Evolutionary conservation across 1,140 invertebrate species (phyloP), one percentile per base, ranked within the genome.

Genomic region (Neodiprion fabricii): DNA sequence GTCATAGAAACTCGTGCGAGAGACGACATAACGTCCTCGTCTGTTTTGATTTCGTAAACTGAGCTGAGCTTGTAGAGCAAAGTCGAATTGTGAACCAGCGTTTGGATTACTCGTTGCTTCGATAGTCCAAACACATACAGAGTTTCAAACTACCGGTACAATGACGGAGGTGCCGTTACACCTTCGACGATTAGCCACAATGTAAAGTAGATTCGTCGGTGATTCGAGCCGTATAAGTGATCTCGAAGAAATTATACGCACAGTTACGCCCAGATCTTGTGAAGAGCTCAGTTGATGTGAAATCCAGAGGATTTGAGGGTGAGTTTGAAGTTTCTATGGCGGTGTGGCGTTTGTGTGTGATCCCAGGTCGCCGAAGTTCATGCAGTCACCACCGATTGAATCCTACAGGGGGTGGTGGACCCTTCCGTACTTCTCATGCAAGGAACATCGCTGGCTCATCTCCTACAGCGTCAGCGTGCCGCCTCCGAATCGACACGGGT

Each of bases 351-450:
- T 81, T 82, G 78, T 77, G 78, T 82, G 79, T 81, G 76, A 81
- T 79, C 77, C 67, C 79, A 89, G 92, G 61, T 94, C 93, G 21
- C 91, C 92, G 8, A 94, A 94, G 85, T 94, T 94, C 85, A 92
- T 94, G 85, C 88, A 91, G 65, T 92, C 91, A 72, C 90, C 92
- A 48, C 88, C 90, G 71, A 91, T 91, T 74, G 90, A 90, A 17
- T 91, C 91, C 49, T 93, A 91, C 87, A 91, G 91, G 77, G 93
- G 93, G 40, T 94, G 93, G 91, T 96, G 94, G 94, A 95, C 94
- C 10, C 92, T 91, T 78, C 94, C 95, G 7, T 96, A 95, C 82
- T 95, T 92, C 80, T 94, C 93, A 61, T 96, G 95, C 85, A 89
- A 91, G 66, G 89, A 89, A 9, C 90, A 90, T 71, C 89, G 91